Evolutionary conservation across 2,888 invertebrate species (phyloP), one percentile per base, ranked within the genome.

Genomic region (Drosophila yooni): DNA sequence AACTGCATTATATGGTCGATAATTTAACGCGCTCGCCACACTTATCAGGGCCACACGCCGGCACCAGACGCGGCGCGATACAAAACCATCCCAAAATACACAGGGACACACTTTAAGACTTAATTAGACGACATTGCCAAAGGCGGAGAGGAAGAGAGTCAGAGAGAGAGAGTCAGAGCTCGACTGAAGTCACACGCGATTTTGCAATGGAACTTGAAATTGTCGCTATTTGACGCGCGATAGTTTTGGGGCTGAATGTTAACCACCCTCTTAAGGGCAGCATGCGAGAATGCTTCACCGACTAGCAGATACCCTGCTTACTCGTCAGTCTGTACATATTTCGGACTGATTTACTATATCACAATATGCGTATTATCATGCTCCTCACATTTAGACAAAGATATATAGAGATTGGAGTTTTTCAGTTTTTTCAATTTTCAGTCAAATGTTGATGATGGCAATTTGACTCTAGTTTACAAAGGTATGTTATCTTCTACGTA

Each of bases 21-120:
- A 88, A 86, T 86, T 87, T 80, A 82, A 86, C 79, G 83, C 82
- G 74, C 88, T 80, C 73, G 76, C 80, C 74, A 66, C 83, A 81
- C 81, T 88, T 88, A 88, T 85, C 85, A 81, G 62, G 64, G 78
- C 68, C 84, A 80, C 87, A 80, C 80, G 77, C 64, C 84, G 43
- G 57, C 74, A 80, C 63, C 75, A 78, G 51, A 51, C 76, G 59
- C 48, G 21, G 51, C 33, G 38, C 52, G 33, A 34, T 57, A 51
- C 60, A 38, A 48, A 57, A 67, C 61, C 64, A 70, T 71, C 59
- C 66, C 81, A 76, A 56, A 58, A 76, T 29, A 61, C 40, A 85
- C 79, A 74, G 81, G 80, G 84, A 77, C 89, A 88, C 89, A 87
- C 84, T 87, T 88, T 77, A 82, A 78, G 76, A 87, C 89, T 87